Conservation (phyloP, 2,888 invertebrate genomes). For the Scrobipalpa costella region DNA sequence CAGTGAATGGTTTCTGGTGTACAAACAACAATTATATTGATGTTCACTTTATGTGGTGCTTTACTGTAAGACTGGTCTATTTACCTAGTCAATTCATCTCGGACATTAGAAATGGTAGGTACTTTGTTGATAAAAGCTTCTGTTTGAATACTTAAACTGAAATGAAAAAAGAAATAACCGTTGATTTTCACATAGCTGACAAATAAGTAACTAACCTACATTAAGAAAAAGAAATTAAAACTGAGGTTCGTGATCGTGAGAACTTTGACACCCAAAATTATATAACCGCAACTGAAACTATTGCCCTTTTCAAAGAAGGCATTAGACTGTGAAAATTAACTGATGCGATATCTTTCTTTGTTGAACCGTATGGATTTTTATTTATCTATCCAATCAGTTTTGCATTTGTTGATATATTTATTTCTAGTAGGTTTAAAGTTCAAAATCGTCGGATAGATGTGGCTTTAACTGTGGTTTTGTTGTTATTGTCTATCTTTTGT, state of each 20-base stretch:
- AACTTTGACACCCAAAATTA: conserved; percentile 46
- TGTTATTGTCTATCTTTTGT: conserved; percentile 60
- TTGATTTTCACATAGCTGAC: neutral
- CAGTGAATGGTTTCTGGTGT: conserved; percentile 71
- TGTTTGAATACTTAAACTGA: conserved; percentile 2
- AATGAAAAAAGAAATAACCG: neutral
- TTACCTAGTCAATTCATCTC: conserved; percentile 21
- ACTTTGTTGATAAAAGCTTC: neutral
- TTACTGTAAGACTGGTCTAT: conserved; percentile 17
- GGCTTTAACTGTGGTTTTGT: conserved; percentile 37
- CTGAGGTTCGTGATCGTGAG: conserved; percentile 51
- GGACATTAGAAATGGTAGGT: conserved; percentile 13
- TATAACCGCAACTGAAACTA: conserved; percentile 57
- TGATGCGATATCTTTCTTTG: conserved; percentile 63
- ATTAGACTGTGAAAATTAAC: conserved; percentile 74
- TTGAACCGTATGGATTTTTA: conserved; percentile 52
- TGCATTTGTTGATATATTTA: conserved; percentile 31
- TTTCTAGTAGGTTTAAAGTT: conserved; percentile 40
- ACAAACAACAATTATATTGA: conserved; percentile 68
- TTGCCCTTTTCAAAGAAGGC: conserved; percentile 65
- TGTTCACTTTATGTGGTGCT: conserved; percentile 24
- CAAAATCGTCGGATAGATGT: conserved; percentile 33
- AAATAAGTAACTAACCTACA: neutral
- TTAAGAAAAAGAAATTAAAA: conserved; percentile 18
- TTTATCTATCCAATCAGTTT: conserved; percentile 39